Base-by-base conservation (phyloP, 2,888 invertebrate genomes). In the Esperia sulphurella region DNA sequence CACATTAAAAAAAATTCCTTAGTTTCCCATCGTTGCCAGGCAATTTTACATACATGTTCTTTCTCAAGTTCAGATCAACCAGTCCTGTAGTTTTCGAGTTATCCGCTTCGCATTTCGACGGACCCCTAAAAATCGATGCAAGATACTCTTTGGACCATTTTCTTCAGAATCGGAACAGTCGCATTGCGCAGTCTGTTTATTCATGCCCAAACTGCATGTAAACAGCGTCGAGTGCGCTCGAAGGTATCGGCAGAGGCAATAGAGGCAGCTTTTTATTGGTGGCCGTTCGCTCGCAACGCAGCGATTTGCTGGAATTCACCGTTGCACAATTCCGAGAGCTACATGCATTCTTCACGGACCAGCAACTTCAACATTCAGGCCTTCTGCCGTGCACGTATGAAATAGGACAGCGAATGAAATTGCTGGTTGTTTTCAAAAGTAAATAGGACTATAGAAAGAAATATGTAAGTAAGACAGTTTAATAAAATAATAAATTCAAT, bases 301-400 rank as follows among this genome's bases (percentile, higher is more conserved):
- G 64, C 60, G 54, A 45, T 52, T 46, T 42, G 42, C 53, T 54
- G 56, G 61, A 68, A 73, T 65, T 65, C 60, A 57, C 65, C 64
- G 66, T 71, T 75, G 67, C 63, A 66, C 71, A 63, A 73, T 72
- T 66, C 54, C 59, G 59, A 59, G 64, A 59, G 66, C 58, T 59
- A 60, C 73, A 65, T 72, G 68, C 71, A 75, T 77, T 68, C 71
- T 75, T 73, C 64, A 71, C 75, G 71, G 67, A 66, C 66, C 68
- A 68, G 62, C 60, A 62, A 50, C 52, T 39, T 21, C 42, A 28
- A 13, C 40, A 49, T 54, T 52, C 53, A 9, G 35, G 35, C 35
- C 35, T 35, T n/a, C n/a, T 35, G 35, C n/a, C n/a, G 3, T 35
- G n/a, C 21, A 21, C 21, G 21, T 21, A 21, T 21, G 21, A 21